Evolutionary conservation across 2,888 invertebrate species (phyloP).

Genomic region (Caenorhabditis sp.): DNA sequence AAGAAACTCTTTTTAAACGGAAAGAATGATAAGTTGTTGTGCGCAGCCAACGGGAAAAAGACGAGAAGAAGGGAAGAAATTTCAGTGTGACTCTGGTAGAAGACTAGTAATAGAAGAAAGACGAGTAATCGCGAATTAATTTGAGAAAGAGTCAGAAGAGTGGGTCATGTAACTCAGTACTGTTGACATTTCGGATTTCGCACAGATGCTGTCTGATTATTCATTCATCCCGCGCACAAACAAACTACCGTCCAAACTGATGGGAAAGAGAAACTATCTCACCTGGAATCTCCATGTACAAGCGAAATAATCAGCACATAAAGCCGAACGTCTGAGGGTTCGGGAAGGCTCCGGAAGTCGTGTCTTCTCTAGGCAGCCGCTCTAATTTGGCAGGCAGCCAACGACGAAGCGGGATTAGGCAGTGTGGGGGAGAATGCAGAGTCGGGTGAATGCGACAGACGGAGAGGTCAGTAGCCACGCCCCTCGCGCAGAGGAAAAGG

Average conservation of each 20-base stretch:
- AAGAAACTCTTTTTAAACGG: no score
- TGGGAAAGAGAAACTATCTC: not conserved
- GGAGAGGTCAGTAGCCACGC: constrained; percentile 53
- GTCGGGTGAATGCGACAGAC: constrained; percentile 48
- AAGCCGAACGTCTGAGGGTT: not conserved
- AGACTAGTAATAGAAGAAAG: no score
- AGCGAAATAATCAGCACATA: constrained; percentile 43
- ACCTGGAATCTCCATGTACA: constrained; percentile 57
- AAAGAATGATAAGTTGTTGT: constrained; percentile 10
- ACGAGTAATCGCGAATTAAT: constrained; percentile 17
- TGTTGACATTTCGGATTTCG: constrained; percentile 56
- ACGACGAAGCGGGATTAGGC: constrained; percentile 44
- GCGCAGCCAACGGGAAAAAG: not conserved
- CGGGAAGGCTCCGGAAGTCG: constrained; percentile 29
- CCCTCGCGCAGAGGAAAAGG: constrained; percentile 14
- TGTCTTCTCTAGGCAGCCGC: constrained; percentile 8
- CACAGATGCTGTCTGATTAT: constrained; percentile 55
- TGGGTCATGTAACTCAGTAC: constrained; percentile 44
- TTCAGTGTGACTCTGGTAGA: not conserved
- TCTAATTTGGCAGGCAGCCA: constrained; percentile 55
- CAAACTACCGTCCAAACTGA: not conserved
- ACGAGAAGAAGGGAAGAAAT: not conserved
- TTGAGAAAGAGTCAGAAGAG: constrained; percentile 8
- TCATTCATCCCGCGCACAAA: constrained; percentile 42
- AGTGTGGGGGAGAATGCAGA: constrained; percentile 43